Evolutionary conservation across 2,888 invertebrate species (phyloP).

Genomic region (Cylloceria caligata): DNA sequence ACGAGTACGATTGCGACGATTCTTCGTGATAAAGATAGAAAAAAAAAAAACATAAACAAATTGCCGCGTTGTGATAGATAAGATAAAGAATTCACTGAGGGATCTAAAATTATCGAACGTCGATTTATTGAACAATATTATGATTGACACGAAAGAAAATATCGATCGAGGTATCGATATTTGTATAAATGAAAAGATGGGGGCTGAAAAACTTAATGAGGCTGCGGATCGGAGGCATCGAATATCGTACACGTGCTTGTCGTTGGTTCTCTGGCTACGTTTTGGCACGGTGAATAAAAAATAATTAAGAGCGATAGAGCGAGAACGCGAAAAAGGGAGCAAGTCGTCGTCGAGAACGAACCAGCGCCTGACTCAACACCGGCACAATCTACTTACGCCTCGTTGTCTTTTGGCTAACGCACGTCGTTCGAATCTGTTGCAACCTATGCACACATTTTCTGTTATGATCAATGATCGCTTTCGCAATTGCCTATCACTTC

Average conservation of each 20-base stretch:
- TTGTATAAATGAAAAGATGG: not conserved
- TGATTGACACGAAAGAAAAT: conserved; percentile 3
- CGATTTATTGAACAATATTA: conserved; percentile 23
- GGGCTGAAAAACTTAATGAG: not conserved
- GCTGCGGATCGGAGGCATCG: conserved; percentile 24
- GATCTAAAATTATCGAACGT: conserved; percentile 28
- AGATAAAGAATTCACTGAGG: conserved; percentile 22
- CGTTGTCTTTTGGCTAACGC: conserved; percentile 2
- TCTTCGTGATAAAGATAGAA: not conserved
- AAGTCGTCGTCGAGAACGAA: conserved; percentile 19
- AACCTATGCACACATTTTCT: conserved; percentile 55
- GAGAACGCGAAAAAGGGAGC: not conserved
- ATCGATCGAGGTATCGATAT: not conserved
- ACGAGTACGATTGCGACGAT: not conserved
- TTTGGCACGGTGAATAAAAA: conserved; percentile 39
- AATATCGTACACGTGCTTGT: conserved; percentile 54
- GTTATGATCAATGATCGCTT: conserved; percentile 53
- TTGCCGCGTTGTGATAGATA: conserved; percentile 32
- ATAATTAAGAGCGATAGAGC: not conserved
- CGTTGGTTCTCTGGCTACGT: not conserved
- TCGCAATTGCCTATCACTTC: conserved; percentile 36
- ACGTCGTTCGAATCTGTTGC: no score
- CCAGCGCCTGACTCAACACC: conserved; percentile 71
- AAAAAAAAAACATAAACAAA: not conserved
- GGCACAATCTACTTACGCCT: conserved; percentile 72